Evolutionary conservation across 2,888 invertebrate genomes (phyloP).

Genomic region (Tachina grossa): DNA sequence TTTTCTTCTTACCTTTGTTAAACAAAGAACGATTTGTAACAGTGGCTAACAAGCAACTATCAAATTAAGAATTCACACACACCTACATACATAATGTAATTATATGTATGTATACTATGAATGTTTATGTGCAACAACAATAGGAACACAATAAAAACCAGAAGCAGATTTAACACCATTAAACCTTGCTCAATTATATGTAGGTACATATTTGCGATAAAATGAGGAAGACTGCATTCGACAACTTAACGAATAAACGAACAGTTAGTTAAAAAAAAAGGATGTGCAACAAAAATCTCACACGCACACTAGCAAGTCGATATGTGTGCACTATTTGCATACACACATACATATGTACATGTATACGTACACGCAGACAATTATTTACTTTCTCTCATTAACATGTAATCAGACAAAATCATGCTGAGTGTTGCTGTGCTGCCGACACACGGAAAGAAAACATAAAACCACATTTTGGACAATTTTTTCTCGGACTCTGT

Average conservation of each 20-base stretch:
- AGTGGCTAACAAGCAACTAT: constrained; percentile 50
- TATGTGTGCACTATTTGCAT: not conserved
- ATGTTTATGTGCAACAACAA: not conserved
- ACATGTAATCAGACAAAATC: constrained; percentile 41
- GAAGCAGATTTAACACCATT: constrained; percentile 27
- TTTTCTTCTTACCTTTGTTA: not conserved
- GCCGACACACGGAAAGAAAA: constrained; percentile 16
- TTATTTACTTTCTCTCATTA: constrained; percentile 29
- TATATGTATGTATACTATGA: not conserved
- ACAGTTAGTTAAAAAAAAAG: not conserved
- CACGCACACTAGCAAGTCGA: not conserved
- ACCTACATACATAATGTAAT: not conserved
- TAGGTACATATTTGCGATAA: constrained; percentile 32
- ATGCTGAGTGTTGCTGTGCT: constrained; percentile 45
- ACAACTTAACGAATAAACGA: constrained; percentile 22
- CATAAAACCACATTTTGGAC: not conserved
- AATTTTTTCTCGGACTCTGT: too few species aligned
- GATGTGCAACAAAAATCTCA: not conserved
- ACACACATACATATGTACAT: not conserved
- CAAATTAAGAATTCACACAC: constrained; percentile 17
- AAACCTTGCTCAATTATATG: constrained; percentile 44
- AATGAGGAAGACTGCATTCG: not conserved
- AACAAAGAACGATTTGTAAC: constrained; percentile 63
- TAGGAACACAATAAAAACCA: constrained; percentile 7
- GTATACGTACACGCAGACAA: not conserved